phyloP scores from a whole-genome alignment of 1,140 invertebrate genomes.

The Drosophila sucinea region DNA sequence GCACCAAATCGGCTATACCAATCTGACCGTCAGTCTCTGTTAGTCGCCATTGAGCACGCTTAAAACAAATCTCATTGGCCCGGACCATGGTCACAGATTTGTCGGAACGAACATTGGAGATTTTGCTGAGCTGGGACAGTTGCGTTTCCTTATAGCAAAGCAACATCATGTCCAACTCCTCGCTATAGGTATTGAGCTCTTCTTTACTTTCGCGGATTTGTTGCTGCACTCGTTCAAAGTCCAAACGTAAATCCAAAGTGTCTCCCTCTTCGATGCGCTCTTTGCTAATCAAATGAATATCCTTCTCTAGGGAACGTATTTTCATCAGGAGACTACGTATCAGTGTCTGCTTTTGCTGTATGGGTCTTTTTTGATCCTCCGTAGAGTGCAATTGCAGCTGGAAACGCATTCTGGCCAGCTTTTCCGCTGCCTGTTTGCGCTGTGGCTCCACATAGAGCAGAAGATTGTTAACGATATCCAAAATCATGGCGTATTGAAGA shows the following conservation, averaged over 20 bases:
- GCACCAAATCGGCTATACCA: constrained; percentile 96
- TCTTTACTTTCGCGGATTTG: constrained; percentile 96
- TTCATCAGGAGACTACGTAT: constrained; percentile 92
- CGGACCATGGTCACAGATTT: constrained; percentile 91
- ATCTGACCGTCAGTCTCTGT: constrained; percentile 99
- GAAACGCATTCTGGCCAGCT: constrained; percentile 95
- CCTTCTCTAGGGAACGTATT: constrained; percentile 92
- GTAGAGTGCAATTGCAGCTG: constrained; percentile 94
- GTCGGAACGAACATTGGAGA: constrained; percentile 84
- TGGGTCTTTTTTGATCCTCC: constrained; percentile 95
- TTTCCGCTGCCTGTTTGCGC: constrained; percentile 94
- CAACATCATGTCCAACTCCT: constrained; percentile 96
- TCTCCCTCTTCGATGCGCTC: constrained; percentile 89
- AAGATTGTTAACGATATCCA: constrained; percentile 99
- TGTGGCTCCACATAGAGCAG: constrained; percentile 98
- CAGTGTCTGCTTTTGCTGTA: constrained; percentile 94
- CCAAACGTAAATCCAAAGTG: constrained; percentile 87
- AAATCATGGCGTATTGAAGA: constrained; percentile 96
- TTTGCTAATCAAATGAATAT: constrained; percentile 95
- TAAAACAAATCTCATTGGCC: constrained; percentile 98
- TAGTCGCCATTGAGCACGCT: constrained; percentile 98
- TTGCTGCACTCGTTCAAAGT: constrained; percentile 87
- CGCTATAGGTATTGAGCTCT: constrained; percentile 91
- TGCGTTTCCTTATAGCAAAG: constrained; percentile 95
- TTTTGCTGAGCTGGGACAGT: constrained; percentile 86